These are phyloP conservation scores for Ormyrus labotus DNA, from an alignment of 2,888 invertebrate genomes.

Conservation along the genomic window DNA sequence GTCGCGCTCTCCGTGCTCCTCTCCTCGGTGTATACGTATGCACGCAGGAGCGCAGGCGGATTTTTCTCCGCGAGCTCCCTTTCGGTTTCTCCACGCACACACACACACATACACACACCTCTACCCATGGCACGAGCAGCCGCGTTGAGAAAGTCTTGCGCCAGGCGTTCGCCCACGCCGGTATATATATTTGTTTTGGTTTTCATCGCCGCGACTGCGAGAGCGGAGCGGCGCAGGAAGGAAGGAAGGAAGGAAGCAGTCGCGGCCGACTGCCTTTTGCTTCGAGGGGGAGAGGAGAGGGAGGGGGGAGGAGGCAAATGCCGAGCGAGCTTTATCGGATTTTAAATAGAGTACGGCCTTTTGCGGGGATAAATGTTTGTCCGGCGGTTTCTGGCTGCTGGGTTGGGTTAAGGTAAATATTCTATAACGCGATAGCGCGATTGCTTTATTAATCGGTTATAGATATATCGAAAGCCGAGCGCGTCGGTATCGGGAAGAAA, in stretches of 20 bases:
- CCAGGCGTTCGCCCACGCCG: constrained; percentile 44
- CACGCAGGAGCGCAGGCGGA: background rate
- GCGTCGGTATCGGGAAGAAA: too few species aligned
- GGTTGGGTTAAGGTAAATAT: too few species aligned
- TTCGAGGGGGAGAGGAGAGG: too few species aligned
- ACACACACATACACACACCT: background rate
- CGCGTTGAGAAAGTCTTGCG: constrained; percentile 53
- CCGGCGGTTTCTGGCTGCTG: too few species aligned
- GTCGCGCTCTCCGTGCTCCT: constrained; percentile 8
- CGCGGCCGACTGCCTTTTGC: too few species aligned
- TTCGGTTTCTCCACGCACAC: constrained; percentile 13
- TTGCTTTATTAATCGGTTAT: too few species aligned
- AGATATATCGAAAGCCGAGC: too few species aligned
- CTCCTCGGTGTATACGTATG: constrained; percentile 39
- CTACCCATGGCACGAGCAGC: background rate
- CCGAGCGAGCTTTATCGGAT: background rate
- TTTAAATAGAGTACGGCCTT: background rate
- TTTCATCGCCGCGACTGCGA: constrained; percentile 22
- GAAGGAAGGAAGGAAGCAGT: too few species aligned
- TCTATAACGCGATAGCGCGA: too few species aligned
- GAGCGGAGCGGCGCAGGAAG: too few species aligned
- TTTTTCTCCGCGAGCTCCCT: constrained; percentile 7
- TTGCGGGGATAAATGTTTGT: background rate
- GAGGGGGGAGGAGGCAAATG: too few species aligned
- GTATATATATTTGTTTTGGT: constrained; percentile 52